Evolutionary conservation across 1,140 invertebrate species (phyloP).

Genomic region (Drosophila murphyi): DNA sequence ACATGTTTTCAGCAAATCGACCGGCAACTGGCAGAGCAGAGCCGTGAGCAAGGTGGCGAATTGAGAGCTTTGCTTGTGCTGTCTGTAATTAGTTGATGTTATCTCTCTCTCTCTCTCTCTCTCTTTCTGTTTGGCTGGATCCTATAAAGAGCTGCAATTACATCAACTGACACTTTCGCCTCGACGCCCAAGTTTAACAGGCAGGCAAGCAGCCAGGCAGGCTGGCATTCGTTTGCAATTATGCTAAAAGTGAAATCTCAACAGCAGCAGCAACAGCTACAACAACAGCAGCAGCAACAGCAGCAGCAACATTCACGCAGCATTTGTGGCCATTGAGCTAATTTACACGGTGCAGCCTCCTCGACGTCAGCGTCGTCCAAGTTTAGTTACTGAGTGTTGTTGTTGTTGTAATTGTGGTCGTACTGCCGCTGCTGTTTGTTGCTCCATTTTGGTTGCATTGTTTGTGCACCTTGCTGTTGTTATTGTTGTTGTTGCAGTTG

Average conservation of each 20-base stretch:
- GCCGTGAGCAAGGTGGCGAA: constrained; percentile 5
- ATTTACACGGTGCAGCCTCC: constrained; percentile 44
- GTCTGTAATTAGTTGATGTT: constrained; percentile 40
- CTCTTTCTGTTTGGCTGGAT: constrained; percentile 13
- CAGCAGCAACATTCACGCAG: constrained; percentile 25
- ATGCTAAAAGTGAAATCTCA: constrained; percentile 58
- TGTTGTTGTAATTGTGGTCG: constrained; percentile 32
- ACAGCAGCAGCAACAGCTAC: constrained; percentile 10
- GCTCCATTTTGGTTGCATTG: constrained; percentile 53
- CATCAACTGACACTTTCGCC: constrained; percentile 48
- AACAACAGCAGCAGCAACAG: not conserved
- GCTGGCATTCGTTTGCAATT: constrained; percentile 12
- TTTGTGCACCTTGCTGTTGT: constrained; percentile 35
- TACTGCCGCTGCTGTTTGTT: constrained; percentile 20
- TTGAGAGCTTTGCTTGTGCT: constrained; percentile 12
- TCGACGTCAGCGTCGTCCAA: constrained; percentile 26
- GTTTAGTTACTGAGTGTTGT: constrained; percentile 20
- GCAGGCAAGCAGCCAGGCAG: not conserved
- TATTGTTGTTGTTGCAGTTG: constrained; percentile 34
- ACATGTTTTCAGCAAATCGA: constrained; percentile 54
- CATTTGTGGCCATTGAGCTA: constrained; percentile 57
- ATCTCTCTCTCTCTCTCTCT: constrained; percentile 12
- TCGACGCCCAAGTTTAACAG: constrained; percentile 26
- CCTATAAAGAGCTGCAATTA: constrained; percentile 49
- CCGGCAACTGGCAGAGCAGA: constrained; percentile 1